A percentile compares a stretch with the other conserved stretches of the same genome.
Conservation (phyloP, 2,888 invertebrate genomes). For the Notodonta dromedarius region DNA sequence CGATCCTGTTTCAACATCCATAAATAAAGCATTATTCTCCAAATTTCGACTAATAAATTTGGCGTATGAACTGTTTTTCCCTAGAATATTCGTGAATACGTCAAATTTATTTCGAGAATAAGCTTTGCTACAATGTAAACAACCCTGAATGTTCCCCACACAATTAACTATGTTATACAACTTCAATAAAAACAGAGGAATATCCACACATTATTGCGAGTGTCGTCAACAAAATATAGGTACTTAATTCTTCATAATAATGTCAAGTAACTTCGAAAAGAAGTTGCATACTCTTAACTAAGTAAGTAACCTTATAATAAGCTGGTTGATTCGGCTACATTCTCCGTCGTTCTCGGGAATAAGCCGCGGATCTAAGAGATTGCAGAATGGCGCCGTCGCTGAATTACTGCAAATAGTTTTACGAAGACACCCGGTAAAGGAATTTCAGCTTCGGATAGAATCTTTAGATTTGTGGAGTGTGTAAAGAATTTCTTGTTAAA, state of each 20-base stretch:
- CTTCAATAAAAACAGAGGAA: too few species aligned
- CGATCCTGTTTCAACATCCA: too few species aligned
- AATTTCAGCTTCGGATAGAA: neutral
- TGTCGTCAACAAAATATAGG: too few species aligned
- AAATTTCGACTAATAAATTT: too few species aligned
- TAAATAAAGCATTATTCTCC: too few species aligned
- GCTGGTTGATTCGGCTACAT: conserved; percentile 45
- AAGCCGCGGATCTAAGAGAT: conserved; percentile 53
- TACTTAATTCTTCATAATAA: neutral
- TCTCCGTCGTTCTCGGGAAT: conserved; percentile 36
- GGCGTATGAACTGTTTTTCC: too few species aligned
- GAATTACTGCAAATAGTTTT: conserved; percentile 62
- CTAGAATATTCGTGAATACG: too few species aligned
- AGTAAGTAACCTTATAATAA: conserved; percentile 13
- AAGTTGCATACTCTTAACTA: conserved; percentile 18
- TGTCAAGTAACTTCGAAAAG: conserved; percentile 17
- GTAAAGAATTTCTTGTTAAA: neutral
- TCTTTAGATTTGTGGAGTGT: neutral
- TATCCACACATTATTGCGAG: too few species aligned
- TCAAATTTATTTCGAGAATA: too few species aligned
- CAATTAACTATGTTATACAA: too few species aligned
- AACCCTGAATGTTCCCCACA: too few species aligned
- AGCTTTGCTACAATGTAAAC: too few species aligned
- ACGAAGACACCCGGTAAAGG: conserved; percentile 18
- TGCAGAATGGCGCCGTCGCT: conserved; percentile 44